Evolutionary conservation across 2,113 vertebrate species (phyloP).

Genomic region (Brachirus orientalis): DNA sequence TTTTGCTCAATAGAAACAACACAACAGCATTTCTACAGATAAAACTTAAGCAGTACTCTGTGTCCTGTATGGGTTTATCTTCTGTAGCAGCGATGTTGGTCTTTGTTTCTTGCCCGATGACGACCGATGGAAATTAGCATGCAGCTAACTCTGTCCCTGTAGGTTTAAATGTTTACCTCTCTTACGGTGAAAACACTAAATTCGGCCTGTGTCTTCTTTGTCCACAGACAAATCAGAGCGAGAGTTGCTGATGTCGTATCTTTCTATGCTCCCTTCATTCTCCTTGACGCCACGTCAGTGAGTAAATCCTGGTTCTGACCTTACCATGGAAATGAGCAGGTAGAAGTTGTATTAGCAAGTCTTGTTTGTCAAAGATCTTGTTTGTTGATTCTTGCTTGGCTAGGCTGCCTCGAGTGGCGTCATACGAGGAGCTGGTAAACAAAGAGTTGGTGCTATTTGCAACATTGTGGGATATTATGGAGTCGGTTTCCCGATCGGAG

Average conservation of each 20-base stretch:
- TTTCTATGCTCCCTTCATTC: conserved; percentile 72
- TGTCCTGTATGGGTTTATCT: too few relatives aligned
- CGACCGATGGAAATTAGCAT: too few relatives aligned
- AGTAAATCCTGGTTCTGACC: conserved; percentile 17
- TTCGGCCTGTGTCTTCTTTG: neutral
- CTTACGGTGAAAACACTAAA: neutral
- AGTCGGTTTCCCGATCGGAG: conserved; percentile 83
- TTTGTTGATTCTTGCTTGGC: neutral
- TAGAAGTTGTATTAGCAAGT: too few relatives aligned
- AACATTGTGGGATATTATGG: conserved; percentile 81
- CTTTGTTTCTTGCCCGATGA: too few relatives aligned
- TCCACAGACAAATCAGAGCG: conserved; percentile 70
- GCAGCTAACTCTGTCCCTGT: too few relatives aligned
- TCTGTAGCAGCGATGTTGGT: too few relatives aligned
- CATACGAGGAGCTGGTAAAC: conserved; percentile 86
- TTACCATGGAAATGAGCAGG: neutral
- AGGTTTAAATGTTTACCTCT: neutral
- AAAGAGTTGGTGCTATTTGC: conserved; percentile 85
- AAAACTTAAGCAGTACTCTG: too few relatives aligned
- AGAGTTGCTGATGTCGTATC: conserved; percentile 64
- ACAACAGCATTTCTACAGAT: too few relatives aligned
- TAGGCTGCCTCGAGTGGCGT: conserved; percentile 79
- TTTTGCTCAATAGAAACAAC: too few relatives aligned
- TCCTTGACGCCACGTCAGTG: conserved; percentile 72
- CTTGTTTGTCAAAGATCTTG: too few relatives aligned